phyloP scores from a whole-genome alignment of 92 coral and sea anemone genomes.

The Bergia sp. region DNA sequence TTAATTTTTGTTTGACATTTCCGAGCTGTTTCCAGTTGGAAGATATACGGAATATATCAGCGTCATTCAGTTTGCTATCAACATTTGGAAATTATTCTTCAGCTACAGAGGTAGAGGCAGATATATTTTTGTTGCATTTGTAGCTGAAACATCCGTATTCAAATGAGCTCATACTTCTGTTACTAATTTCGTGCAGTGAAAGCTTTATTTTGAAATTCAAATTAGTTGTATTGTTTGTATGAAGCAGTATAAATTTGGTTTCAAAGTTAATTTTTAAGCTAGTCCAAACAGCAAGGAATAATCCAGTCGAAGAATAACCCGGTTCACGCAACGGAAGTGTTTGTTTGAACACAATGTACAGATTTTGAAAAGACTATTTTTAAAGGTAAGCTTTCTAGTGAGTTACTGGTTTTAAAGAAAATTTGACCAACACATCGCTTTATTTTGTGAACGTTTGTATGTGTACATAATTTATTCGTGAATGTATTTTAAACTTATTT shows the following conservation, averaged over 20 bases:
- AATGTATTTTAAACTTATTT: too few relatives aligned
- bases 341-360: too few relatives aligned
- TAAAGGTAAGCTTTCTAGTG: neutral
- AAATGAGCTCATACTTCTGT: neutral
- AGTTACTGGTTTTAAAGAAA: neutral
- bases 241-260: too few relatives aligned
- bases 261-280: too few relatives aligned
- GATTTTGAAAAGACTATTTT: neutral
- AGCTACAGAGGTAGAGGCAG: neutral
- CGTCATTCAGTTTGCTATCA: neutral
- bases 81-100: too few relatives aligned
- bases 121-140: neutral
- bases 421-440: neutral
- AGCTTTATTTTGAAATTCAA: neutral
- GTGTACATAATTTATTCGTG: too few relatives aligned
- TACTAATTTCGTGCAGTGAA: too few relatives aligned
- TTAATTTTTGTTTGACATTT: neutral
- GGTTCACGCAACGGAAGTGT: neutral
- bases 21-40: neutral
- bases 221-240: neutral
- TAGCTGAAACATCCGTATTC: neutral
- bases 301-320: too few relatives aligned
- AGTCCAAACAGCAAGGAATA: neutral
- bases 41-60: neutral
- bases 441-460: too few relatives aligned